phyloP scores from a whole-genome alignment of 2,797 vertebrate genomes.

The Trichosurus vulpecula region DNA sequence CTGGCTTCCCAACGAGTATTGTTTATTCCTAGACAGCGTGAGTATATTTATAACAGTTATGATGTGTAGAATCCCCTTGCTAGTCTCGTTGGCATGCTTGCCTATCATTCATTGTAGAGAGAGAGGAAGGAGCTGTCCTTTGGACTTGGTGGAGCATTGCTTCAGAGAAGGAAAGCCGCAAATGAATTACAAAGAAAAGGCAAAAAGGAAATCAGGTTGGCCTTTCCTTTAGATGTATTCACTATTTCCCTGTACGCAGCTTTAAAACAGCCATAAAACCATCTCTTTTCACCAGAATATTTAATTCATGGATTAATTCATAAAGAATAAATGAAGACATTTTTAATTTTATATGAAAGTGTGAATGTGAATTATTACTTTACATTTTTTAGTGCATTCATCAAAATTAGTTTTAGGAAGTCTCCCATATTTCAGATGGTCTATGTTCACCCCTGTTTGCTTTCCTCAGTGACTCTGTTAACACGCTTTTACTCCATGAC shows the following conservation, averaged over 20 bases:
- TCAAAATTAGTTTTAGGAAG: slow-evolving; percentile 67
- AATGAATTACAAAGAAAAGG: slow-evolving; percentile 61
- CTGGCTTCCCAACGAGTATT: too few species aligned
- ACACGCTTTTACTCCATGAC: not conserved
- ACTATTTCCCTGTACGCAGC: slow-evolving; percentile 57
- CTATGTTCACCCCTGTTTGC: not conserved
- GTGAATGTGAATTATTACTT: slow-evolving; percentile 54
- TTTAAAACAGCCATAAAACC: slow-evolving; percentile 70
- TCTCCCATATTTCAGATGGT: slow-evolving; percentile 40
- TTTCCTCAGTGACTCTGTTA: not conserved
- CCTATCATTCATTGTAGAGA: slow-evolving; percentile 62
- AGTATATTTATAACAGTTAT: too few species aligned
- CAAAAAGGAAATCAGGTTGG: slow-evolving; percentile 52
- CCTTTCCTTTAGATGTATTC: slow-evolving; percentile 53
- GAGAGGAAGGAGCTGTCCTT: slow-evolving; percentile 63
- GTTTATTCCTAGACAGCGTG: too few species aligned
- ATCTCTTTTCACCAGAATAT: slow-evolving; percentile 73
- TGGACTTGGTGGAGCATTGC: slow-evolving; percentile 58
- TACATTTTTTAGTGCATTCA: slow-evolving; percentile 63
- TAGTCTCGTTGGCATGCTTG: slow-evolving; percentile 63
- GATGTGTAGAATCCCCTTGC: slow-evolving; percentile 59
- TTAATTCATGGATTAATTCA: slow-evolving; percentile 76
- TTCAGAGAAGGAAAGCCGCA: slow-evolving; percentile 58
- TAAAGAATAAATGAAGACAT: slow-evolving; percentile 76
- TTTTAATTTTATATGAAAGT: slow-evolving; percentile 74